Base-by-base conservation (phyloP, 2,113 vertebrate species). In the Nipponia nippon region DNA sequence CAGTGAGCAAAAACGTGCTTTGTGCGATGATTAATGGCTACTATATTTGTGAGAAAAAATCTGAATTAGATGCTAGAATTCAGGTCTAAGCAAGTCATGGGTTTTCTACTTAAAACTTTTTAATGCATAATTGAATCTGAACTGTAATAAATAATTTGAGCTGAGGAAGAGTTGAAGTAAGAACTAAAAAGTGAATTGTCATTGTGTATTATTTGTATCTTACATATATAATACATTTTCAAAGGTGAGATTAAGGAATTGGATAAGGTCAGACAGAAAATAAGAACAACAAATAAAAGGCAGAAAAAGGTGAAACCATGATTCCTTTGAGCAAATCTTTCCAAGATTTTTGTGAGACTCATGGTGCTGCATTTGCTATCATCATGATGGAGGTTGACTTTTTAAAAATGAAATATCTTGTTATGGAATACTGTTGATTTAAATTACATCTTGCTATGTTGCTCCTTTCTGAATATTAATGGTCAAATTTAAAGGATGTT, bases 1-100 rank as follows among this genome's bases (percentile, higher is more conserved):
- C 44, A 70, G 44, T 83, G 58, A 80, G 16, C 23, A 79, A 79
- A 85, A 87, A 66, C 5, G 3, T 82, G 42, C 27, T 76, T 80
- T 85, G 32, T 58, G 49, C 83, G 58, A n/a, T 97, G 81, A 95
- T 95, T 79, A 95, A 91, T 94, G 81, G 95, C 81, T 73, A 52
- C 36, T 80, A 1, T 19, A 38, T 87, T 92, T 69, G 53, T 62
- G 30, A 92, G 56, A 49, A 89, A 84, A 84, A 72, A 72, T 34
- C 42, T 73, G 89, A 84, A 69, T 85, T 89, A n/a, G 32, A 19
- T 50, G 32, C 53, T 86, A 25, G 56, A 50, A 65, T 27, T 87
- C 27, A 55, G 13, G n/a, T 84, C 47, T 75, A 55, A 73, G 46
- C 23, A 89, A 82, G 62, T 88, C 91, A 69, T 5, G 38, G 25